Conservation (phyloP, 2,113 vertebrate genomes). For the Nothobranchius kuhntae region DNA sequence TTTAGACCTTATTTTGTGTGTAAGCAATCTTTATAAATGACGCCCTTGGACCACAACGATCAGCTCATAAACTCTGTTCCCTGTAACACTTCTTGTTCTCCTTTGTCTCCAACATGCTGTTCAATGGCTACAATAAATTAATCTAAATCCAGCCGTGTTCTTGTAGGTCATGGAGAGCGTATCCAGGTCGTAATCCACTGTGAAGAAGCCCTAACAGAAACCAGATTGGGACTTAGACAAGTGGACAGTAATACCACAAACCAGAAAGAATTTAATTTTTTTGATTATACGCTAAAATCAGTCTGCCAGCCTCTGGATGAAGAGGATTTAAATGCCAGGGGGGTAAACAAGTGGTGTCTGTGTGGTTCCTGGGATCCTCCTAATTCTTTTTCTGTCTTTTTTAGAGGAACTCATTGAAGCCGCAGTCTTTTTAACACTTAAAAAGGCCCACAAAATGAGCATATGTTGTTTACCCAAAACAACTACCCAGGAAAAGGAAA, state of each 20-base stretch:
- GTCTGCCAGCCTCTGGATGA: slow-evolving; percentile 41
- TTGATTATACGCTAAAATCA: no score
- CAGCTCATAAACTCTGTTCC: no score
- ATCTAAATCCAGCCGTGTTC: no score
- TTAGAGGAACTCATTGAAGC: slow-evolving; percentile 4
- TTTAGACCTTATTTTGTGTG: no score
- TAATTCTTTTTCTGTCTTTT: slow-evolving; percentile 1
- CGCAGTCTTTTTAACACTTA: slow-evolving; percentile 11
- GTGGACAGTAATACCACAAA: neutral
- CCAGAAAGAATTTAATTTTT: neutral
- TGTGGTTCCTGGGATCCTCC: slow-evolving; percentile 38
- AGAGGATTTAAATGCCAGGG: slow-evolving; percentile 50
- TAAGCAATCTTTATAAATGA: no score
- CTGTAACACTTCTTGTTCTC: no score
- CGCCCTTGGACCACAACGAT: no score
- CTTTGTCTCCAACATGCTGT: no score
- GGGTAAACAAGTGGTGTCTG: slow-evolving; percentile 64
- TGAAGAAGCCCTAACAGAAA: no score
- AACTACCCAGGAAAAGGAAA: neutral
- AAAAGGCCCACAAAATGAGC: slow-evolving; percentile 4
- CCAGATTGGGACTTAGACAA: neutral
- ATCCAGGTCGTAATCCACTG: no score
- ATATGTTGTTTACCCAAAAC: neutral
- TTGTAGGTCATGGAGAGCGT: no score
- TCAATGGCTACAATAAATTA: no score